Evolutionary conservation across 2,888 invertebrate genomes (phyloP).

Genomic region (Lycocerus yunnanus): DNA sequence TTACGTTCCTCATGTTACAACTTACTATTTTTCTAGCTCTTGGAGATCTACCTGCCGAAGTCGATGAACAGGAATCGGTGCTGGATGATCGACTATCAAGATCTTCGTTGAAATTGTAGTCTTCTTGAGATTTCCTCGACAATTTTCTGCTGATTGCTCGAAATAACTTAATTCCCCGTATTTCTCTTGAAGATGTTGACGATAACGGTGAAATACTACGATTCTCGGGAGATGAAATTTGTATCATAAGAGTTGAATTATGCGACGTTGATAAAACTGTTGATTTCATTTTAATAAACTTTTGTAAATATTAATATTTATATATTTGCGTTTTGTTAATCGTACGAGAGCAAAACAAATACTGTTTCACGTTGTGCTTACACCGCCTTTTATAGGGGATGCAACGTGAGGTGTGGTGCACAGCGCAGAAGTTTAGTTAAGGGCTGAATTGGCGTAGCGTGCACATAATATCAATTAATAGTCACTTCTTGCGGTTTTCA

Average conservation of each 20-base stretch:
- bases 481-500: constrained; percentile 23
- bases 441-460: constrained; percentile 2
- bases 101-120: constrained; percentile 56
- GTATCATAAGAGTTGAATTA: constrained; percentile 41
- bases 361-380: constrained; percentile 40
- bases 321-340: constrained; percentile 16
- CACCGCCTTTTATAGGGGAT: constrained; percentile 44
- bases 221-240: constrained; percentile 39
- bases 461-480: constrained; percentile 13
- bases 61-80: constrained; percentile 53
- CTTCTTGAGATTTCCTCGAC: constrained; percentile 59
- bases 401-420: constrained; percentile 42
- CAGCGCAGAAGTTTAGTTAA: constrained; percentile 38
- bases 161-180: constrained; percentile 67
- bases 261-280: constrained; percentile 35
- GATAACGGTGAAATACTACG: constrained; percentile 56
- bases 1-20: constrained; percentile 49
- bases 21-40: constrained; percentile 42
- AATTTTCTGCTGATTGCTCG: constrained; percentile 69
- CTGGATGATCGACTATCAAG: constrained; percentile 58
- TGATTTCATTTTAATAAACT: constrained; percentile 17
- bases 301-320: not conserved
- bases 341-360: constrained; percentile 22
- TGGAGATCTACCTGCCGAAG: constrained; percentile 43
- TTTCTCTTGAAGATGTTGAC: constrained; percentile 61